phyloP scores from a whole-genome alignment of 2,888 invertebrate genomes.

The Hirtodrosophila alboralis region DNA sequence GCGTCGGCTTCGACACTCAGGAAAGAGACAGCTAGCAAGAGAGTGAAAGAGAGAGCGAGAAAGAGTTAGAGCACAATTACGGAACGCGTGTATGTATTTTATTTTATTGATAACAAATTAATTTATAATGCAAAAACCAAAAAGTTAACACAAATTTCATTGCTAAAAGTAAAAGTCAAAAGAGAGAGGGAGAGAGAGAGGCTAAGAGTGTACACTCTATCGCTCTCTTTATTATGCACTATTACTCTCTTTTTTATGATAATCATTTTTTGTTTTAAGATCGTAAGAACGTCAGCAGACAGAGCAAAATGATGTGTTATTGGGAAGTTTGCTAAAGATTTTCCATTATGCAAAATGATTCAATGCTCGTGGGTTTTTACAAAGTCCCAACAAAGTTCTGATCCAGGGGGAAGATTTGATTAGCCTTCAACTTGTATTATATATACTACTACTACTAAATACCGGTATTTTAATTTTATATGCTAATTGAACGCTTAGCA shows the following conservation, averaged over 20 bases:
- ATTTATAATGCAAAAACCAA: conserved; percentile 65
- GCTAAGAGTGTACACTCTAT: not conserved
- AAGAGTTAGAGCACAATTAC: conserved; percentile 10
- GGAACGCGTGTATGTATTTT: conserved; percentile 24
- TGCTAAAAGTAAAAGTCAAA: conserved; percentile 22
- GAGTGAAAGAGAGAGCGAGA: conserved; percentile 4
- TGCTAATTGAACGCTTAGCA: conserved; percentile 17
- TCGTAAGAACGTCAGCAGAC: conserved; percentile 13
- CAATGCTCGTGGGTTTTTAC: conserved; percentile 33
- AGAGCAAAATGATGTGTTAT: conserved; percentile 10
- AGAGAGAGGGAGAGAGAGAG: too few relatives aligned
- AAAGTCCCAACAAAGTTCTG: conserved; percentile 12
- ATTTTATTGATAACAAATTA: conserved; percentile 69
- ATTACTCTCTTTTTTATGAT: not conserved
- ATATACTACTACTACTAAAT: not conserved
- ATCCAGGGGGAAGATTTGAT: conserved; percentile 13
- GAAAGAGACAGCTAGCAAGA: conserved; percentile 38
- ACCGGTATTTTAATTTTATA: not conserved
- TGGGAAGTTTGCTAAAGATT: conserved; percentile 8
- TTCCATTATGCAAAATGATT: conserved; percentile 38
- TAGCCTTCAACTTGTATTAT: conserved; percentile 3
- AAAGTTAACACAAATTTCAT: not conserved
- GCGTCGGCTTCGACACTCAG: conserved; percentile 37
- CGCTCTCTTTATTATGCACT: conserved; percentile 11
- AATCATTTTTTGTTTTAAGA: not conserved